phyloP scores from a whole-genome alignment of 2,888 invertebrate genomes.

The Agriopis marginaria region DNA sequence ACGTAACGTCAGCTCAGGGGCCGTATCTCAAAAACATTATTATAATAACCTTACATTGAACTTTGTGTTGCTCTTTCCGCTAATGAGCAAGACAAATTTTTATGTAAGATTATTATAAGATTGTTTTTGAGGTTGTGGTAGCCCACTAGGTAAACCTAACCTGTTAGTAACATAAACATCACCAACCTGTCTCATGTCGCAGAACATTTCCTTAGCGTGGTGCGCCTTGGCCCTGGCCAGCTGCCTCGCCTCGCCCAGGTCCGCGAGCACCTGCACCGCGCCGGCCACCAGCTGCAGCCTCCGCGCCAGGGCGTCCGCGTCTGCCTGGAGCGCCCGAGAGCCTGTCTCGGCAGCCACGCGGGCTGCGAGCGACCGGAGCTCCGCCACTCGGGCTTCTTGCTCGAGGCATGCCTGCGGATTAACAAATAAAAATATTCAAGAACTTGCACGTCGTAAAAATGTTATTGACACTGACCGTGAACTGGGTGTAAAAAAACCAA shows the following conservation, averaged over 20 bases:
- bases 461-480: no score
- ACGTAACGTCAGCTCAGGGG: not conserved
- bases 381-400: constrained; percentile 90
- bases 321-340: constrained; percentile 90
- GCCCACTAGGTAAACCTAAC: no score
- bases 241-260: constrained; percentile 91
- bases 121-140: no score
- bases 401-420: constrained; percentile 90
- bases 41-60: no score
- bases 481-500: no score
- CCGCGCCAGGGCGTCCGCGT: constrained; percentile 91
- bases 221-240: constrained; percentile 85
- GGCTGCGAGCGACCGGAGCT: constrained; percentile 91
- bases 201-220: constrained; percentile 88
- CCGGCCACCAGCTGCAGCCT: constrained; percentile 92
- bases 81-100: no score
- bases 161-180: not conserved
- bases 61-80: no score
- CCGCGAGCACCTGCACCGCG: constrained; percentile 90
- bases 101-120: no score
- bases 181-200: constrained; percentile 91
- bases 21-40: no score
- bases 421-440: not conserved
- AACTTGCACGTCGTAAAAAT: no score
- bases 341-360: constrained; percentile 93